Evolutionary conservation across 2,797 vertebrate genomes (phyloP).

Genomic region (Cyprinella venusta): DNA sequence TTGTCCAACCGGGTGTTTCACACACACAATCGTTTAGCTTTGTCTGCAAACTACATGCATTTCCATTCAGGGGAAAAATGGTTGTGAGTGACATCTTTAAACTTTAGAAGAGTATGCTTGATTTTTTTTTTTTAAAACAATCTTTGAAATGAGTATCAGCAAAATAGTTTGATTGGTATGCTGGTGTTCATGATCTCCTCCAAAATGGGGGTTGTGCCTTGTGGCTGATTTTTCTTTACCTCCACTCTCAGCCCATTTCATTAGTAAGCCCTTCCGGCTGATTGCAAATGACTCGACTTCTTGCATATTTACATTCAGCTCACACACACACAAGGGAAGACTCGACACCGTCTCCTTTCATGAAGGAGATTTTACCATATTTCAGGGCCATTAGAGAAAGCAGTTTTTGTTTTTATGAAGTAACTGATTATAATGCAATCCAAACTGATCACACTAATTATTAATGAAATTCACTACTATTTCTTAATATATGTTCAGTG

Average conservation of each 20-base stretch:
- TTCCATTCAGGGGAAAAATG: neutral
- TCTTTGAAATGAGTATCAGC: constrained; percentile 5
- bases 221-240: constrained; percentile 36
- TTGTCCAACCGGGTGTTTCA: constrained; percentile 14
- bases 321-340: constrained; percentile 48
- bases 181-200: constrained; percentile 11
- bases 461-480: neutral
- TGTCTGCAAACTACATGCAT: neutral
- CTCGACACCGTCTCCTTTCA: constrained; percentile 26
- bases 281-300: constrained; percentile 53
- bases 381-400: neutral
- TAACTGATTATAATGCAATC: neutral
- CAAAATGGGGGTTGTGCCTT: constrained; percentile 29
- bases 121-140: neutral
- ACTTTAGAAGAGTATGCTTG: neutral
- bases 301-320: constrained; percentile 54
- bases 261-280: constrained; percentile 51
- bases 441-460: neutral
- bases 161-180: neutral
- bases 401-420: constrained; percentile 11
- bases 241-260: constrained; percentile 44
- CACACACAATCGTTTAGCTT: neutral
- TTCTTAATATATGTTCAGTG: neutral
- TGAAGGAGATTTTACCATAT: constrained; percentile 38
- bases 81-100: neutral